Conservation (phyloP, 2,797 vertebrate species). For the Acestrorhynchus altus region DNA sequence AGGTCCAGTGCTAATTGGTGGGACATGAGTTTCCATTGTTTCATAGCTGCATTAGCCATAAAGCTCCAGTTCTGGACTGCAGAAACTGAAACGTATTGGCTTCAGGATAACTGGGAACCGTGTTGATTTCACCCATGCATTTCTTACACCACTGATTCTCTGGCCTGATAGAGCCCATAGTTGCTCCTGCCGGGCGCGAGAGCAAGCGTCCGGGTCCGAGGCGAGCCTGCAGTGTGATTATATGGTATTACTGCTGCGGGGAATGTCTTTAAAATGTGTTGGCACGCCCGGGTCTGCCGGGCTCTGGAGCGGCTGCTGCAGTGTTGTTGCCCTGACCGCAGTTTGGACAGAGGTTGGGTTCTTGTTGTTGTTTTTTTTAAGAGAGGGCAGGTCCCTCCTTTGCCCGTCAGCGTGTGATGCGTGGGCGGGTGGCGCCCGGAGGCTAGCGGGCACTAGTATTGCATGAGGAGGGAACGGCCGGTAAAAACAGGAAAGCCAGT, state of each 20-base stretch:
- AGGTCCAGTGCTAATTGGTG: too few species aligned
- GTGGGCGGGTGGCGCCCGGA: slow-evolving; percentile 27
- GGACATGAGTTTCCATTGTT: too few species aligned
- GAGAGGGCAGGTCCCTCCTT: slow-evolving; percentile 19
- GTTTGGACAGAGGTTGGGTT: slow-evolving; percentile 51
- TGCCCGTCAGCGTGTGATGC: slow-evolving; percentile 42
- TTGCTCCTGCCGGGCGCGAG: slow-evolving; percentile 5
- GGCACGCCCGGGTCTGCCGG: slow-evolving; percentile 61
- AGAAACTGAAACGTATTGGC: too few species aligned
- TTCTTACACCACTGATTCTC: background rate
- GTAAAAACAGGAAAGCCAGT: slow-evolving; percentile 74
- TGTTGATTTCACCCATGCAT: too few species aligned
- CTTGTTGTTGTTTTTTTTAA: slow-evolving; percentile 65
- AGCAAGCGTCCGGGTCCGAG: slow-evolving; percentile 32
- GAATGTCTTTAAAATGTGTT: slow-evolving; percentile 68
- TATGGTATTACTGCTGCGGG: slow-evolving; percentile 65
- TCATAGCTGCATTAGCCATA: too few species aligned
- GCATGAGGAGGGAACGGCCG: slow-evolving; percentile 67
- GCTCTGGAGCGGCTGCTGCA: slow-evolving; percentile 60
- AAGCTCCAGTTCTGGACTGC: too few species aligned
- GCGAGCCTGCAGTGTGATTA: slow-evolving; percentile 62
- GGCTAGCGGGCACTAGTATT: slow-evolving; percentile 64
- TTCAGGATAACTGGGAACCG: too few species aligned
- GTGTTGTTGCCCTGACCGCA: slow-evolving; percentile 58
- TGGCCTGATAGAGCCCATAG: background rate